Evolutionary conservation across 2,113 vertebrate species (phyloP), one percentile per base, ranked within the genome.

Genomic region (Chelonoidis abingdonii): DNA sequence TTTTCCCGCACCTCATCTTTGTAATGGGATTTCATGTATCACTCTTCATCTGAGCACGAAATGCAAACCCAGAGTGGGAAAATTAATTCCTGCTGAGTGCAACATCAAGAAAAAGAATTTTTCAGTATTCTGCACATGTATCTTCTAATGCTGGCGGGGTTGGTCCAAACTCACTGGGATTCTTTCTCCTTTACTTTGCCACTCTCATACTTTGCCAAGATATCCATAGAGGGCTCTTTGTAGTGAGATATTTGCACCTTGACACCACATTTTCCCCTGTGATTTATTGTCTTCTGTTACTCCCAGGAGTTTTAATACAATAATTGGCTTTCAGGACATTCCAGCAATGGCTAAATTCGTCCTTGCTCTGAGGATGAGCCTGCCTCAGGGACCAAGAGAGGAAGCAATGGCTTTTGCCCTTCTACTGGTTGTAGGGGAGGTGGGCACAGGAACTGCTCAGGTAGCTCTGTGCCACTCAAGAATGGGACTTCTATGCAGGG

Each of bases 211-310:
- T n/a, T n/a, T n/a, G n/a, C n/a, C n/a, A n/a, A 75, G 72, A 11
- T 72, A 22, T 72, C 31, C 35, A 38, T 5, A 22, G n/a, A 72
- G 35, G 35, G 19, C n/a, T 72, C 10, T 62, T 31, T 31, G 29
- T 62, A 62, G 12, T 14, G 10, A 31, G 57, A 29, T 62, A 62
- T 65, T 65, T 65, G 62, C 7, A 31, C 29, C 14, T 35, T 65
- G 31, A 14, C 31, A 65, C 13, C 14, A 65, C 31, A 17, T 65
- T 65, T 65, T 65, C 7, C 35, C 87, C 31, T 53, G 21, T 35
- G 35, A 81, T 14, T 0, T 22, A 2, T 9, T 57, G 79, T 0
- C 35, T 65, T 22, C 17, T 72, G 31, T 35, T 35, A 25, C 72
- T 80, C 83, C 25, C 2, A 1, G 0, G 47, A 21, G 5, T 27